Percentiles rank a stretch among this genome's conserved stretches.
phyloP scores from a whole-genome alignment of 2,113 vertebrate genomes.

The Carassius carassius region DNA sequence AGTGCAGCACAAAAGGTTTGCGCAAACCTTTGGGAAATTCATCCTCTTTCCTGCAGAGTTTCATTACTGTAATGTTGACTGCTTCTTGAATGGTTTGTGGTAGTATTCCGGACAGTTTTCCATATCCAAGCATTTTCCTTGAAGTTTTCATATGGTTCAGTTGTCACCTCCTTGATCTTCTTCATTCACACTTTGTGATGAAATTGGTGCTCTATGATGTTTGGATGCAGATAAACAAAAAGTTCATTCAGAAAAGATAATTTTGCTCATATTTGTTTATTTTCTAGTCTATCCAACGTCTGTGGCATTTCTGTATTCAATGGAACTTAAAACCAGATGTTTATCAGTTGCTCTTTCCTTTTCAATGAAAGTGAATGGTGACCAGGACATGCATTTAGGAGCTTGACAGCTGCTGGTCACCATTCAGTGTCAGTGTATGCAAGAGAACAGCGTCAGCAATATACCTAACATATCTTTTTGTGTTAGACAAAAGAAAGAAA shows the following conservation, averaged over 20 bases:
- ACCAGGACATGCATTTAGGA: neutral
- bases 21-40: conserved; percentile 26
- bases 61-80: neutral
- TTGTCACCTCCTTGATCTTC: neutral
- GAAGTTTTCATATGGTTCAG: neutral
- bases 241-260: neutral
- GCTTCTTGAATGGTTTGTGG: neutral
- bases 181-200: conserved; percentile 46
- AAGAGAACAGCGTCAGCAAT: neutral
- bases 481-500: neutral
- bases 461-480: neutral
- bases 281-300: neutral
- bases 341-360: conserved; percentile 20
- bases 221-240: too few relatives aligned
- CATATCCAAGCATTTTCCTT: neutral
- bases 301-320: neutral
- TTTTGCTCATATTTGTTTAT: neutral
- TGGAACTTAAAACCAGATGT: neutral
- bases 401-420: neutral
- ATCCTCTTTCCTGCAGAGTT: neutral
- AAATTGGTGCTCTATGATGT: conserved; percentile 50
- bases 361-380: neutral
- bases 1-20: conserved; percentile 29
- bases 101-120: neutral
- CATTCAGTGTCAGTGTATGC: neutral